Evolutionary conservation across 2,888 invertebrate genomes (phyloP), one percentile per base, ranked within the genome.

Genomic region (Myopa testacea): DNA sequence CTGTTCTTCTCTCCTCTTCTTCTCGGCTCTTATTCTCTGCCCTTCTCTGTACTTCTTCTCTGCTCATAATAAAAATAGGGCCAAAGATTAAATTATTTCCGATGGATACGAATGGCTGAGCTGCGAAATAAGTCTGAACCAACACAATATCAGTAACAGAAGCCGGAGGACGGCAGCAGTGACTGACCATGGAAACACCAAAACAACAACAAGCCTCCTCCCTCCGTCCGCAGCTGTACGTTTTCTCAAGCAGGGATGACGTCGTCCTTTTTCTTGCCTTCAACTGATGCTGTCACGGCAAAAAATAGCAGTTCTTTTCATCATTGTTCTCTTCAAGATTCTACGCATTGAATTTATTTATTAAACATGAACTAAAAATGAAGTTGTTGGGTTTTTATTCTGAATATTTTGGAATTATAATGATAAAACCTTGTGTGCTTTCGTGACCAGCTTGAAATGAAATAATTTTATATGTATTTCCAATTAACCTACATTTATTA

Each of bases 221-320:
- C 12, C 50, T 78, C 14, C 16, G 74, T 38, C 73, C 67, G 74
- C 78, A 78, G 74, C 74, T 74, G 73, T 78, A 69, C 50, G 78
- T 62, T 78, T 78, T 69, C 77, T 78, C 73, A 60, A 50, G 40
- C 26, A 62, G 7, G 4, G 67, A 38, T 8, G 67, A 8, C 34
- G 37, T 38, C 38, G 6, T 34, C 40, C 38, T 38, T 37, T 38
- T 67, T 34, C 40, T 1, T 67, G 67, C 38, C n/a, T 67, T 5
- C 40, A 37, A 16, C 16, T 37, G 67, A 67, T 67, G 67, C 67
- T 40, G 37, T 8, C 67, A 67, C 55, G 1, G 55, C 55, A n/a
- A 55, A 6, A 16, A 55, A 10, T 16, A 55, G 55, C 55, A 55
- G 50, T 50, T 50, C 10, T 14, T 14, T 8, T 50, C 3, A 14